phyloP scores from a whole-genome alignment of 2,113 vertebrate genomes.

The Blennius ocellaris region DNA sequence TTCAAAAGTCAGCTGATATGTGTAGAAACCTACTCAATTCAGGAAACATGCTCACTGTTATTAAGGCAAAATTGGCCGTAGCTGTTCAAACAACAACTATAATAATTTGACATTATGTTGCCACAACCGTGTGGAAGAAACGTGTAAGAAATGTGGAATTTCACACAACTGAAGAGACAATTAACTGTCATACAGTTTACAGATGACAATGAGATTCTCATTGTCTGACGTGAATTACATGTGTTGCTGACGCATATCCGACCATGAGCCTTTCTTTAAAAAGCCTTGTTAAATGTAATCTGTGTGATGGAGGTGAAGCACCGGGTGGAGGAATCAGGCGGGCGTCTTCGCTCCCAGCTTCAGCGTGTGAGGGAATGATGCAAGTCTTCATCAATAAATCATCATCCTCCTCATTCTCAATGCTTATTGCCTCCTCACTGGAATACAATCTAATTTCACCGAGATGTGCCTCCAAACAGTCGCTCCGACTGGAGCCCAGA shows the following conservation, averaged over 20 bases:
- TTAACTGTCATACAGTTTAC: no score
- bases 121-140: no score
- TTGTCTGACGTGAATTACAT: not conserved
- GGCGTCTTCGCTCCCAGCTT: constrained; percentile 7
- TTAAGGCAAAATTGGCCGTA: no score
- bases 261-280: not conserved
- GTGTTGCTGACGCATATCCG: no score
- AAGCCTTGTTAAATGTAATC: constrained; percentile 27
- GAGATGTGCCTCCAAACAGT: constrained; percentile 10
- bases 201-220: no score
- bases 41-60: no score
- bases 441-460: constrained; percentile 12
- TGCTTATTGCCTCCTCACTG: constrained; percentile 9
- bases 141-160: no score
- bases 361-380: constrained; percentile 22
- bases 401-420: constrained; percentile 37
- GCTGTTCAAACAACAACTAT: no score
- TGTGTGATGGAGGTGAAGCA: constrained; percentile 1
- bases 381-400: constrained; percentile 47
- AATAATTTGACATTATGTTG: no score
- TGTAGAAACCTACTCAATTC: no score
- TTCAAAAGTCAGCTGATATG: no score
- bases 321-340: constrained; percentile 2
- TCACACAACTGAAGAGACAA: no score
- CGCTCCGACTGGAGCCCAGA: not conserved